These are phyloP conservation scores for Aricia agestis DNA, from an alignment of 1,140 invertebrate genomes.

Conservation along the genomic window DNA sequence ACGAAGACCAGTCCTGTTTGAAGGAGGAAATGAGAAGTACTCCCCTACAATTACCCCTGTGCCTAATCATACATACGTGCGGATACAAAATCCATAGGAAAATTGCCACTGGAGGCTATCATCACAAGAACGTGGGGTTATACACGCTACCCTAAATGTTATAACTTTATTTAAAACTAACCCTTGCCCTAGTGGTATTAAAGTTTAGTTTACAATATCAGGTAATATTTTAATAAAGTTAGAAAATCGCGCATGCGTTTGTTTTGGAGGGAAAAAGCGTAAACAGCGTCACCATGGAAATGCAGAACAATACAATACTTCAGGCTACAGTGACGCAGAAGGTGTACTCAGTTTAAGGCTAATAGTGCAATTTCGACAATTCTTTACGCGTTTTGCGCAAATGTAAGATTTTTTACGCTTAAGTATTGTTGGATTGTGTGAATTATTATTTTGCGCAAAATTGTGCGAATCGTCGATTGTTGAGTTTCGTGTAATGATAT, in stretches of 20 bases:
- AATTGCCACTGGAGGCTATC: constrained; percentile 64
- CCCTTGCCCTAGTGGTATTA: constrained; percentile 2
- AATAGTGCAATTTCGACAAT: constrained; percentile 29
- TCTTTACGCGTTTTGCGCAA: background rate
- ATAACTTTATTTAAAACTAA: constrained; percentile 12
- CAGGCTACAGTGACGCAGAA: constrained; percentile 28
- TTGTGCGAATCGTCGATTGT: too few species aligned
- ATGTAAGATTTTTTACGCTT: background rate
- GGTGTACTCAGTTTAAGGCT: constrained; percentile 22
- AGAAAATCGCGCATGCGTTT: constrained; percentile 48
- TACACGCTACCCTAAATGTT: constrained; percentile 43
- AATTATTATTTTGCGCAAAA: too few species aligned
- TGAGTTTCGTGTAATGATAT: background rate
- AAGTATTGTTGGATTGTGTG: too few species aligned
- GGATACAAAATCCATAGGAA: constrained; percentile 59
- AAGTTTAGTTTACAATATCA: background rate
- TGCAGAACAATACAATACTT: constrained; percentile 35
- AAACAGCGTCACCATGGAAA: constrained; percentile 57
- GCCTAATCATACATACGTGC: constrained; percentile 37
- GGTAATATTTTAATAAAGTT: background rate
- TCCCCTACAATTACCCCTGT: constrained; percentile 47
- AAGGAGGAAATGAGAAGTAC: constrained; percentile 49
- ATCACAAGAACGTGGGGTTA: constrained; percentile 47
- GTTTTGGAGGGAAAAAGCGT: constrained; percentile 68
- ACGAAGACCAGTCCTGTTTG: constrained; percentile 44